Evolutionary conservation across 2,888 invertebrate genomes (phyloP).

Genomic region (Nomada flava): DNA sequence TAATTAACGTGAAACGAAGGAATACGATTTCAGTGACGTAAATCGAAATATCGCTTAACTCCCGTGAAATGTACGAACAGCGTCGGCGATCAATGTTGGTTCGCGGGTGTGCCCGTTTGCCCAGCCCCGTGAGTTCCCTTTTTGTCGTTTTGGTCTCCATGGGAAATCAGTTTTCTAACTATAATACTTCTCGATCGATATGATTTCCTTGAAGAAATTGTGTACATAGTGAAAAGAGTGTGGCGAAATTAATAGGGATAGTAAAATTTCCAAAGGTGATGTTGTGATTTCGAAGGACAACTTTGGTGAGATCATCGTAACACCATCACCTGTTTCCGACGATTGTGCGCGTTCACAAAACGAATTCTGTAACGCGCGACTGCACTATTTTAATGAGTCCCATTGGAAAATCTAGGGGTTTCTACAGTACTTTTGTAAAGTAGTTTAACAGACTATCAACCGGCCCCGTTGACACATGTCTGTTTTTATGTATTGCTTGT

Average conservation of each 20-base stretch:
- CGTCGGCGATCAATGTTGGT: slow-evolving; percentile 77
- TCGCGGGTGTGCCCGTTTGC: slow-evolving; percentile 79
- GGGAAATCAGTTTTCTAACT: slow-evolving; percentile 31
- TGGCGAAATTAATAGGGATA: not conserved
- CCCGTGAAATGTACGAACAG: slow-evolving; percentile 36
- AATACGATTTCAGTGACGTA: not conserved
- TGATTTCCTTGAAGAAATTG: not conserved
- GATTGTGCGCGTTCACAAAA: slow-evolving; percentile 53
- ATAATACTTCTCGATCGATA: slow-evolving; percentile 21
- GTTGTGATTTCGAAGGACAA: slow-evolving; percentile 75
- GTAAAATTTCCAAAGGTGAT: slow-evolving; percentile 50
- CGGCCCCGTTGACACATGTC: slow-evolving; percentile 54
- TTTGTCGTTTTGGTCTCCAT: slow-evolving; percentile 37
- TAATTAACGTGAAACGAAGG: not conserved
- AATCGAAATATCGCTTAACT: not conserved
- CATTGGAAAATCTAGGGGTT: not conserved
- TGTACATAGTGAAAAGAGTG: not conserved
- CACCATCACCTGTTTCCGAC: slow-evolving; percentile 66
- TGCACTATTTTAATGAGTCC: not conserved
- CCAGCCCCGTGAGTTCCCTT: slow-evolving; percentile 57
- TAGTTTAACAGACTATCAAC: slow-evolving; percentile 19
- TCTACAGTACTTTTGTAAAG: not conserved
- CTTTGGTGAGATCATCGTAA: slow-evolving; percentile 77
- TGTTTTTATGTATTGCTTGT: slow-evolving; percentile 18
- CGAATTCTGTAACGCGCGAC: not conserved